phyloP scores from a whole-genome alignment of 2,797 vertebrate species.

The Anguilla marmorata region DNA sequence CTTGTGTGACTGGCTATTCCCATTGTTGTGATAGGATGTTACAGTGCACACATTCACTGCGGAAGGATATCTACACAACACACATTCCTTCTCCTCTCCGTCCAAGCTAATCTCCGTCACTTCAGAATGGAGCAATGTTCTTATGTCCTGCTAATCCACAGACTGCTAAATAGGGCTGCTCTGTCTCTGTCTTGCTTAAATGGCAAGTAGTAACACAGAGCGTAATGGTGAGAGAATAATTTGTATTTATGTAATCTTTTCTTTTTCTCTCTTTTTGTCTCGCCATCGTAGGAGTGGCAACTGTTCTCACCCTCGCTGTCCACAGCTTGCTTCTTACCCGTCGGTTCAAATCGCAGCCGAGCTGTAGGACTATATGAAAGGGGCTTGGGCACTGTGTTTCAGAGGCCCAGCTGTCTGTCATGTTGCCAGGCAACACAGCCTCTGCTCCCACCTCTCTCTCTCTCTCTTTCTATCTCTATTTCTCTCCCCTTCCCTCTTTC shows the following conservation, averaged over 20 bases:
- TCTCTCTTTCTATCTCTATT: not conserved
- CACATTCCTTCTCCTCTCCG: not conserved
- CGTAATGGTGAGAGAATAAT: not conserved
- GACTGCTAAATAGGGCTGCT: not conserved
- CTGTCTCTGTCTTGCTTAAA: not conserved
- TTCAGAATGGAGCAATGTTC: not conserved
- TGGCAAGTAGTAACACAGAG: not conserved
- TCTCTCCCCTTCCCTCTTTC: not conserved
- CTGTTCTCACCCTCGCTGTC: not conserved
- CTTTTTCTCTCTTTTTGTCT: not conserved
- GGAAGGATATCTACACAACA: not conserved
- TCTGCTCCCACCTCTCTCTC: not conserved
- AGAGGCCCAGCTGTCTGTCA: not conserved
- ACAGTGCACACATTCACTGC: not conserved
- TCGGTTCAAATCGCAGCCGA: not conserved
- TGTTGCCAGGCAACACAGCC: not conserved
- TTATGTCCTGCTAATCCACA: not conserved
- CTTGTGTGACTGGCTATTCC: not conserved
- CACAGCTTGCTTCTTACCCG: not conserved
- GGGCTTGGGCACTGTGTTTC: not conserved
- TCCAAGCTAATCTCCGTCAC: not conserved
- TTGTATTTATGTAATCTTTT: not conserved
- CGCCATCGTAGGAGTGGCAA: not conserved
- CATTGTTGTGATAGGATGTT: not conserved
- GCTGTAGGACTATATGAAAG: not conserved